Percentiles rank a stretch among this genome's conserved stretches.
These are phyloP conservation scores for Alcis repandata DNA, from an alignment of 2,888 invertebrate species.

Conservation along the genomic window DNA sequence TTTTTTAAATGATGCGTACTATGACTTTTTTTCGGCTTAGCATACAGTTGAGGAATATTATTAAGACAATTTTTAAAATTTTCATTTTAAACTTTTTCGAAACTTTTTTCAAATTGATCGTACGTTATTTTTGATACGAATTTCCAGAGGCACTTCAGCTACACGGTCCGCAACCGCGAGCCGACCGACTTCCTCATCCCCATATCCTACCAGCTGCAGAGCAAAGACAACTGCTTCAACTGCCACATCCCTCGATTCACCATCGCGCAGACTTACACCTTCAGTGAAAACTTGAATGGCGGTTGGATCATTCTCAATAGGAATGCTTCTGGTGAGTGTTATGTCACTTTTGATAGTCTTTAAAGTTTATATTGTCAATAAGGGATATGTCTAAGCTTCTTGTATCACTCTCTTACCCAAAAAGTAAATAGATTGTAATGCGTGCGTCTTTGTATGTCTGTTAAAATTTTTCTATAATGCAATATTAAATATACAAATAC, in stretches of 20 bases:
- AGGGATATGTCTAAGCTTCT: too few relatives aligned
- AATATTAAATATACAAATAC: too few relatives aligned
- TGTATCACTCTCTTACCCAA: too few relatives aligned
- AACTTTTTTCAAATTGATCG: neutral
- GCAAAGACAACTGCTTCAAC: conserved; percentile 74
- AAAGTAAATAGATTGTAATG: too few relatives aligned
- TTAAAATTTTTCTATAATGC: too few relatives aligned
- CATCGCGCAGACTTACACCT: conserved; percentile 73
- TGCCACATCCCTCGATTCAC: conserved; percentile 76
- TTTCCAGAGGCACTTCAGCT: conserved; percentile 76
- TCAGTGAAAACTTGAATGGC: conserved; percentile 73
- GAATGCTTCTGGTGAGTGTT: conserved; percentile 71
- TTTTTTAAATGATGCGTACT: too few relatives aligned
- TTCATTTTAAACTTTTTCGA: neutral
- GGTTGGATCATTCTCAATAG: conserved; percentile 81
- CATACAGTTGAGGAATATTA: too few relatives aligned
- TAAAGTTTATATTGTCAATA: too few relatives aligned
- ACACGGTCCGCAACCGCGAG: conserved; percentile 56
- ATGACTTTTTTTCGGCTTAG: too few relatives aligned
- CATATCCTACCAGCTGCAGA: conserved; percentile 74
- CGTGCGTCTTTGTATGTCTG: too few relatives aligned
- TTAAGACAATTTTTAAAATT: too few relatives aligned
- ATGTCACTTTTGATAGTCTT: too few relatives aligned
- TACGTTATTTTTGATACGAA: neutral
- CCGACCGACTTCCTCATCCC: conserved; percentile 74